Evolutionary conservation across 2,888 invertebrate genomes (phyloP), one percentile per base, ranked within the genome.

Genomic region (Dioctria rufipes): DNA sequence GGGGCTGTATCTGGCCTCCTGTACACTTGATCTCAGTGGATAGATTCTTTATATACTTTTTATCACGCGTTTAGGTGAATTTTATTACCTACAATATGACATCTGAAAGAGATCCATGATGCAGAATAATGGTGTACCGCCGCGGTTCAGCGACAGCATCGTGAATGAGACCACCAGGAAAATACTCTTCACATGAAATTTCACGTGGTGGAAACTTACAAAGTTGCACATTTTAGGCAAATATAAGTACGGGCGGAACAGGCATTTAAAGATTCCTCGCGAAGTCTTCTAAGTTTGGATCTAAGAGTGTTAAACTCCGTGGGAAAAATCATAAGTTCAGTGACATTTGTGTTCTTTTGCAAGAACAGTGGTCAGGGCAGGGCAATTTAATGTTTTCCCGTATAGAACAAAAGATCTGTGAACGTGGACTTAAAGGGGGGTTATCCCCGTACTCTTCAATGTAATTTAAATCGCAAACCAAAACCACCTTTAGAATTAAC

Each of bases 401-500:
- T 8, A 25, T 8, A 60, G 60, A 60, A 60, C 51, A 51, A 60
- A 8, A 60, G 9, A n/a, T 25, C 25, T 60, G n/a, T 60, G 60
- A 60, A 25, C 5, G 60, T 60, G 60, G n/a, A 11, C 11, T 2
- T 2, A 60, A 60, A 60, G 60, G 13, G 60, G 25, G 60, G 49
- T 9, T 6, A 9, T 46, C 9, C 11, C 5, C 11, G 8, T 25
- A 5, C 25, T 25, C 60, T 60, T 11, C 11, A 25, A 8, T 13
- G 60, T 60, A 60, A 60, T 60, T 60, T 60, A 60, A 60, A n/a
- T 60, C 60, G 60, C 60, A 25, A 60, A 60, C 9, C 25, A 8
- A 60, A 60, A 25, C 60, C 60, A 60, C 60, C 60, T 60, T 60
- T 25, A 5, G n/a, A 5, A 46, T 11, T n/a, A 11, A 60, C 11